Evolutionary conservation across 2,797 vertebrate genomes (phyloP), one percentile per base, ranked within the genome.

Genomic region (Threskiornis aethiopicus): DNA sequence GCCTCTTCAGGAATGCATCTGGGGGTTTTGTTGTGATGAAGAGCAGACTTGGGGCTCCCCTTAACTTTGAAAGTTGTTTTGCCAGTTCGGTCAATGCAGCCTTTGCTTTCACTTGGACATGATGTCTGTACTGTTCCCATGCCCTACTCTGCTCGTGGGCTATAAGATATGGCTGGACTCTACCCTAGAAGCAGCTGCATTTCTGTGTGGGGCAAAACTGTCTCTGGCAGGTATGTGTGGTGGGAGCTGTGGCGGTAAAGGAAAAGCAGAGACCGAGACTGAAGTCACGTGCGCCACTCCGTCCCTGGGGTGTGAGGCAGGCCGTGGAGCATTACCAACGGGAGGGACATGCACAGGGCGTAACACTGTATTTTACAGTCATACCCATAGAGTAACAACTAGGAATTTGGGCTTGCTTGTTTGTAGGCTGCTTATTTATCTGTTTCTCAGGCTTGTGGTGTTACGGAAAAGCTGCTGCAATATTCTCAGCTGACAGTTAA

Each of bases 261-360:
- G 57, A 61, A 72, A 88, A 94, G 65, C 0, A 65, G 51, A 25
- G 3, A 1, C 33, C 0, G 3, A 59, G 57, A 37, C 37, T 41
- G 77, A 69, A 52, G 57, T 39, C 29, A 44, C 2, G 1, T 4
- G 9, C 0, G 0, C 0, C 0, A 13, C 52, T 79, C 77, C 0
- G 0, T 90, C 52, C 57, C 24, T 47, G 41, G 31, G 39, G 6
- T 59, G n/a, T 55, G 65, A 52, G 7, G 39, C 72, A 65, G 72
- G 57, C 82, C 71, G 69, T 42, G 77, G 35, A 58, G 42, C 6
- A 1, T 59, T 46, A 37, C 70, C 77, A 59, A 4, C 0, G 0
- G 57, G 77, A 94, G 49, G 33, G 69, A 62, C 18, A 16, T 12
- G 19, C 1, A 0, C 55, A 79, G 62, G 39, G 11, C 31, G 3